Evolutionary conservation across 2,113 vertebrate species (phyloP).

Genomic region (Amblyopsis rosae): DNA sequence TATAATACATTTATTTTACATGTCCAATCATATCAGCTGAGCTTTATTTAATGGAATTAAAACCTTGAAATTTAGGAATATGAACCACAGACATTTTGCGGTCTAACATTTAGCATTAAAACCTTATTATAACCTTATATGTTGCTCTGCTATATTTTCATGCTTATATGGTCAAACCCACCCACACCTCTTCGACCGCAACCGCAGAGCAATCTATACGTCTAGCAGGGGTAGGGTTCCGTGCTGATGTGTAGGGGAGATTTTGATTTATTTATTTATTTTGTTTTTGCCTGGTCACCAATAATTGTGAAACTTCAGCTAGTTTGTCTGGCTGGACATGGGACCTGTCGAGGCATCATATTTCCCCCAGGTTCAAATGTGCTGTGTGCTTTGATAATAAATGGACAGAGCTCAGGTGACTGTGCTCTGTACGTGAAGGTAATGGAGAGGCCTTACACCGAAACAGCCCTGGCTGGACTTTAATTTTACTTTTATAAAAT

Average conservation of each 20-base stretch:
- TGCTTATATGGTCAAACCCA: conserved; percentile 45
- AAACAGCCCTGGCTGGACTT: conserved; percentile 29
- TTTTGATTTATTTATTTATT: conserved; percentile 69
- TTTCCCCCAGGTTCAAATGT: conserved; percentile 74
- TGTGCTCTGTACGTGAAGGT: conserved; percentile 45
- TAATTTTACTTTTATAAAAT: conserved; percentile 24
- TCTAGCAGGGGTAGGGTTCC: conserved; percentile 68
- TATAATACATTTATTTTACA: background rate
- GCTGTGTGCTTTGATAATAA: conserved; percentile 76
- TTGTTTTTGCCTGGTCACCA: conserved; percentile 68
- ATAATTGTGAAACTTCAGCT: conserved; percentile 77
- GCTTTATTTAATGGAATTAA: background rate
- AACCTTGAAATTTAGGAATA: background rate
- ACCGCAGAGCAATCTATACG: conserved; percentile 63
- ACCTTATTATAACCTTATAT: conserved; percentile 5
- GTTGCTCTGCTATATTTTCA: conserved; percentile 29
- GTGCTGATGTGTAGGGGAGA: conserved; percentile 50
- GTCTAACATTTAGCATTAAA: background rate
- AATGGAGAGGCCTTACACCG: conserved; percentile 38
- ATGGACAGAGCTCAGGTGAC: conserved; percentile 70
- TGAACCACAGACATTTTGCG: background rate
- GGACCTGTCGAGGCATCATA: conserved; percentile 68
- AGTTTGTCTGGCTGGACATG: conserved; percentile 64
- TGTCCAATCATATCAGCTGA: background rate
- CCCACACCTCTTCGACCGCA: conserved; percentile 56